Conservation (phyloP, 1,140 invertebrate species). For the Oscheius sp. region DNA sequence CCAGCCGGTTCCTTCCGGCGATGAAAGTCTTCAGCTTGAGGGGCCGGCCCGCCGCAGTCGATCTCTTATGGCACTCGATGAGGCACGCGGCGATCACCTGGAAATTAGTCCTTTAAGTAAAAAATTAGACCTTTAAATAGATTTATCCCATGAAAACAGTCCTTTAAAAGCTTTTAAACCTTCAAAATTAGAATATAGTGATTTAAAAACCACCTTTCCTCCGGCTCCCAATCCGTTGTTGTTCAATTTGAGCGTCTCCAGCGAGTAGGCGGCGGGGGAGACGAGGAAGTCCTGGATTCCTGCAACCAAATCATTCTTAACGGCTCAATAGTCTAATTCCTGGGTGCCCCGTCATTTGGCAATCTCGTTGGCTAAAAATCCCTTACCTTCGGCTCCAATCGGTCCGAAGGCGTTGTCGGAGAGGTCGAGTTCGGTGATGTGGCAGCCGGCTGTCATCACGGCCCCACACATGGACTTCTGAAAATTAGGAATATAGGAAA, state of each 20-base stretch:
- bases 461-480: slow-evolving; percentile 73
- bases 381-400: slow-evolving; percentile 74
- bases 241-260: slow-evolving; percentile 78
- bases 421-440: slow-evolving; percentile 80
- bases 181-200: slow-evolving; percentile 59
- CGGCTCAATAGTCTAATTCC: too few species aligned
- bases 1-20: slow-evolving; percentile 84
- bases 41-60: slow-evolving; percentile 60
- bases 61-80: slow-evolving; percentile 70
- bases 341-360: too few species aligned
- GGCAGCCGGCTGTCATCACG: slow-evolving; percentile 75
- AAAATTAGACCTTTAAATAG: neutral
- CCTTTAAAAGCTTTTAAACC: neutral
- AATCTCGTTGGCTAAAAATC: too few species aligned
- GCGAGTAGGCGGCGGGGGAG: slow-evolving; percentile 77
- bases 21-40: slow-evolving; percentile 78
- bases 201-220: slow-evolving; percentile 68
- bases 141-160: neutral
- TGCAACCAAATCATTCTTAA: neutral
- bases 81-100: slow-evolving; percentile 76
- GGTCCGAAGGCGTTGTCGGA: slow-evolving; percentile 97
- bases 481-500: neutral
- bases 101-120: neutral
- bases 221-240: slow-evolving; percentile 91
- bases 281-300: slow-evolving; percentile 71